phyloP scores from a whole-genome alignment of 2,888 invertebrate species.

The Zele albiditarsus region DNA sequence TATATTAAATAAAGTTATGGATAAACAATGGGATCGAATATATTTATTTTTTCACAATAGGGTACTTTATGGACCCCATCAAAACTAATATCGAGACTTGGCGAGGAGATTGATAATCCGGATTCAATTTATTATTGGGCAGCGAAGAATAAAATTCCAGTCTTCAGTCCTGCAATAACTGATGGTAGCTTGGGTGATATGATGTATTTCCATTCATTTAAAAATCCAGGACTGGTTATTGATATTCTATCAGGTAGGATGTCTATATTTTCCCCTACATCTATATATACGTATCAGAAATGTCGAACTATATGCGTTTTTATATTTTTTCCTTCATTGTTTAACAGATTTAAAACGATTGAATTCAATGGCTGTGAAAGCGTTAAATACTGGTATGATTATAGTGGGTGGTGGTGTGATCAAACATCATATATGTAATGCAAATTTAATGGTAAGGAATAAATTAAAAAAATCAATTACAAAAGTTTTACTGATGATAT shows the following conservation, averaged over 20 bases:
- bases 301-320: slow-evolving; percentile 13
- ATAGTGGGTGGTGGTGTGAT: slow-evolving; percentile 96
- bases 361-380: slow-evolving; percentile 95
- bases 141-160: slow-evolving; percentile 95
- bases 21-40: neutral
- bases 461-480: too few species aligned
- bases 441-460: slow-evolving; percentile 91
- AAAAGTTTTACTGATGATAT: neutral
- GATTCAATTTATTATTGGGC: slow-evolving; percentile 98
- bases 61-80: slow-evolving; percentile 93
- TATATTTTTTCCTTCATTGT: slow-evolving; percentile 49
- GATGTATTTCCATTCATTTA: slow-evolving; percentile 98
- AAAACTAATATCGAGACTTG: slow-evolving; percentile 87
- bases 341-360: slow-evolving; percentile 85
- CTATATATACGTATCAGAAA: slow-evolving; percentile 18
- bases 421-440: slow-evolving; percentile 99
- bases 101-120: slow-evolving; percentile 91
- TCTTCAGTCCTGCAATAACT: slow-evolving; percentile 97
- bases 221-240: slow-evolving; percentile 91
- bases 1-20: neutral
- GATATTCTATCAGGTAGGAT: slow-evolving; percentile 90
- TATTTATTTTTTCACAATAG: slow-evolving; percentile 58
- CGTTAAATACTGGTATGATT: slow-evolving; percentile 95
- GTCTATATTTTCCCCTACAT: neutral
- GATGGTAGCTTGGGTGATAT: slow-evolving; percentile 99